These are phyloP conservation scores for Lacerta bilineata DNA, from an alignment of 2,797 vertebrate species.

Conservation along the genomic window DNA sequence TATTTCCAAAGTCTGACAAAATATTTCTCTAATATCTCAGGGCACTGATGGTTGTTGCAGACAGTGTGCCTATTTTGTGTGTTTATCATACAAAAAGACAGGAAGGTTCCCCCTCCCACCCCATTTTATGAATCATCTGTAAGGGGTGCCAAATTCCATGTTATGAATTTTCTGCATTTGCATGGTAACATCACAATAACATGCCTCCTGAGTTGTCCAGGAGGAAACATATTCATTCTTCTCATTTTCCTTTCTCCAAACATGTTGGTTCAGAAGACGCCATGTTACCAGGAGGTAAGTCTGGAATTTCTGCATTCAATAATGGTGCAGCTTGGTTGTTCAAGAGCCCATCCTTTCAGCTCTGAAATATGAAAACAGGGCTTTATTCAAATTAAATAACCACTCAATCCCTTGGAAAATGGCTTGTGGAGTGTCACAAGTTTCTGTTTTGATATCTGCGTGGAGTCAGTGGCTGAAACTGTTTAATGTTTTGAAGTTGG, in stretches of 20 bases:
- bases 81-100: neutral
- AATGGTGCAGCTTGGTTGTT: neutral
- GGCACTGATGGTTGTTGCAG: neutral
- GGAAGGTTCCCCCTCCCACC: neutral
- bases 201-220: neutral
- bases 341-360: neutral
- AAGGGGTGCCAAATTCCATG: neutral
- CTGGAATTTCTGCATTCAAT: neutral
- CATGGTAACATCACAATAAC: too few species aligned
- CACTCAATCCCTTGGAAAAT: neutral
- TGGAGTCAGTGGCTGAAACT: neutral
- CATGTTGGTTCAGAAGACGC: slow-evolving; percentile 1
- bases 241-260: neutral
- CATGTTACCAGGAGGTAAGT: neutral
- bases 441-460: neutral
- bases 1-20: slow-evolving; percentile 1
- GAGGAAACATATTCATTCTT: neutral
- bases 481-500: slow-evolving; percentile 7
- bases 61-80: neutral
- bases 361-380: neutral
- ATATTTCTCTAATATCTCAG: neutral
- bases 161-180: neutral
- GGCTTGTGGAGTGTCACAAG: neutral
- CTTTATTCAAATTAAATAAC: slow-evolving; percentile 20
- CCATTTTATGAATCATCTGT: neutral